A percentile compares a stretch with the other conserved stretches of the same genome.
Evolutionary conservation across 2,113 vertebrate species (phyloP).

Genomic region (Psammodynastes pulverulentus): DNA sequence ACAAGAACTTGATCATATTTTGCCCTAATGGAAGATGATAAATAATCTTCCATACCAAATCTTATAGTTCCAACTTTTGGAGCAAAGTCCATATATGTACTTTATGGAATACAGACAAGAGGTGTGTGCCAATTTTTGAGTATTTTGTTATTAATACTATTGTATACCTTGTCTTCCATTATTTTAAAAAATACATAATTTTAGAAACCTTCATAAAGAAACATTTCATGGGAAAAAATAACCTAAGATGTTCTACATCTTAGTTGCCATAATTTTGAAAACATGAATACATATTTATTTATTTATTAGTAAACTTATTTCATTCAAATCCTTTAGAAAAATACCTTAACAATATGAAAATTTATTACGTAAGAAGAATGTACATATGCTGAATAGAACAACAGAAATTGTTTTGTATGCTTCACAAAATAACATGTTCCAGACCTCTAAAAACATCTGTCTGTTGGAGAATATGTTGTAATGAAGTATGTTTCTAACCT

Average conservation of each 20-base stretch:
- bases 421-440: slow-evolving; percentile 22
- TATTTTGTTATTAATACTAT: neutral
- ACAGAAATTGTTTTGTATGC: slow-evolving; percentile 41
- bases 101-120: neutral
- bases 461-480: neutral
- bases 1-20: slow-evolving; percentile 88
- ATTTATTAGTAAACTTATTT: slow-evolving; percentile 2
- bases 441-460: slow-evolving; percentile 30
- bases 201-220: neutral
- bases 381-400: slow-evolving; percentile 11
- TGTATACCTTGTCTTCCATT: neutral
- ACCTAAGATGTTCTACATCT: neutral
- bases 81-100: neutral
- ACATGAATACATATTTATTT: slow-evolving; percentile 7
- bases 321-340: neutral
- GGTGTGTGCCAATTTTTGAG: neutral
- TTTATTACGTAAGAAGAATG: neutral
- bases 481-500: neutral
- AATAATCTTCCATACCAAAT: slow-evolving; percentile 91
- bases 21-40: slow-evolving; percentile 89
- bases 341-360: slow-evolving; percentile 15
- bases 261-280: neutral
- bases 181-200: neutral
- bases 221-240: neutral
- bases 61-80: slow-evolving; percentile 49